Evolutionary conservation across 2,113 vertebrate species (phyloP).

Genomic region (Hippocampus comes): DNA sequence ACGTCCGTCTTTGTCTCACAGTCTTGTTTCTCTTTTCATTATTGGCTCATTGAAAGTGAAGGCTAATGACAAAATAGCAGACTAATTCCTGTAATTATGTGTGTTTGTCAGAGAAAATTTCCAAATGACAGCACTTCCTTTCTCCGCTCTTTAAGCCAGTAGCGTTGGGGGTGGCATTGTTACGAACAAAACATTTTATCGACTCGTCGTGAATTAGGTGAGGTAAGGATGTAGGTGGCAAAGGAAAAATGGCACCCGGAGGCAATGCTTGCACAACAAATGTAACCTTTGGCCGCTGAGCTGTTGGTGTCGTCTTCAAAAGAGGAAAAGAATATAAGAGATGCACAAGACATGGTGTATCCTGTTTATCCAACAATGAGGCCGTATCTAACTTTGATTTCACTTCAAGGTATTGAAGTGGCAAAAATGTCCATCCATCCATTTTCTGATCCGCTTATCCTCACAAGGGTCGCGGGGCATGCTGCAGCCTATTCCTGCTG

Average conservation of each 20-base stretch:
- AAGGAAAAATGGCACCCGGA: slow-evolving; percentile 33
- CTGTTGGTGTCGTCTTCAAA: not conserved
- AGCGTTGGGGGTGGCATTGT: slow-evolving; percentile 54
- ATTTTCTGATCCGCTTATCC: too few relatives aligned
- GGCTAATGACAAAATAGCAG: slow-evolving; percentile 73
- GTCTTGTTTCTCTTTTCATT: slow-evolving; percentile 70
- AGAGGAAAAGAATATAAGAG: not conserved
- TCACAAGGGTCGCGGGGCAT: too few relatives aligned
- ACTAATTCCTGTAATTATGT: slow-evolving; percentile 77
- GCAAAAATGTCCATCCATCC: too few relatives aligned
- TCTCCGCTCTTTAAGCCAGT: slow-evolving; percentile 48
- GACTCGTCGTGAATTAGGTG: slow-evolving; percentile 59
- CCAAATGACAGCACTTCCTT: slow-evolving; percentile 61
- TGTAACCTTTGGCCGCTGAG: slow-evolving; percentile 33
- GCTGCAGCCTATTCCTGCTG: too few relatives aligned
- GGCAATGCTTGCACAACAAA: slow-evolving; percentile 58
- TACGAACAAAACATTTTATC: slow-evolving; percentile 42
- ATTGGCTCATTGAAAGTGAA: slow-evolving; percentile 69
- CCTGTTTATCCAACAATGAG: too few relatives aligned
- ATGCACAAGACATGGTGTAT: not conserved
- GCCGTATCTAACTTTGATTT: not conserved
- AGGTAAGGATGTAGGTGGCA: slow-evolving; percentile 41
- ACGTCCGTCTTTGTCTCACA: slow-evolving; percentile 67
- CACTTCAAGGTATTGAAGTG: too few relatives aligned
- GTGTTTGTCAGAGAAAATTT: slow-evolving; percentile 70